phyloP scores from a whole-genome alignment of 2,888 invertebrate species.

The Molorchus minor region DNA sequence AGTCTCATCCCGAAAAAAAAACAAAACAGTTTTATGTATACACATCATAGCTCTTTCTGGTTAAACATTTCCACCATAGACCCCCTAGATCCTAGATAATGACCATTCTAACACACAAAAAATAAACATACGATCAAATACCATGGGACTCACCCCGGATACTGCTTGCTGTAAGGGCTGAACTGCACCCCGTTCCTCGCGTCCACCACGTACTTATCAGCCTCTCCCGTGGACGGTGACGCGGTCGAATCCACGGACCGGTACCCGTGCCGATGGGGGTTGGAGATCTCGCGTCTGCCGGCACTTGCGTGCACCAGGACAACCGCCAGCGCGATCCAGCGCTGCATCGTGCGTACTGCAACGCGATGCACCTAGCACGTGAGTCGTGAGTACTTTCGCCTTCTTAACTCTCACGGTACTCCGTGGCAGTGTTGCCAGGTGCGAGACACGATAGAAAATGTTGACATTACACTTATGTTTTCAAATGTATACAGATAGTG shows the following conservation, averaged over 20 bases:
- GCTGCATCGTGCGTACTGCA: conserved; percentile 29
- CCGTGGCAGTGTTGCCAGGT: background rate
- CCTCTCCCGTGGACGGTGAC: conserved; percentile 13
- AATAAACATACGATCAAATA: too few relatives aligned
- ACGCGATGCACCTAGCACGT: conserved; percentile 35
- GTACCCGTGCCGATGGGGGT: conserved; percentile 9
- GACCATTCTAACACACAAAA: too few relatives aligned
- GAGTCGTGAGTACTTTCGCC: conserved; percentile 43
- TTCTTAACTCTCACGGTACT: conserved; percentile 29
- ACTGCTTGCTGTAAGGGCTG: conserved; percentile 53
- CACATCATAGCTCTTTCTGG: too few relatives aligned
- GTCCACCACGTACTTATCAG: conserved; percentile 38
- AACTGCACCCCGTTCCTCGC: conserved; percentile 46
- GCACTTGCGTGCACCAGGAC: conserved; percentile 27
- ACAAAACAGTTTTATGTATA: too few relatives aligned
- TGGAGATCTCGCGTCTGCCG: conserved; percentile 15
- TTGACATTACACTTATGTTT: too few relatives aligned
- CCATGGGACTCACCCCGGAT: conserved; percentile 54
- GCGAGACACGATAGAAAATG: conserved; percentile 33
- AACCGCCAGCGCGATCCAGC: conserved; percentile 13
- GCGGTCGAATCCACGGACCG: background rate
- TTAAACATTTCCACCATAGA: too few relatives aligned
- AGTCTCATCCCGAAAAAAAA: too few relatives aligned
- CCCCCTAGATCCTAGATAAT: too few relatives aligned
- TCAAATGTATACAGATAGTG: too few relatives aligned